A percentile compares a stretch with the other conserved stretches of the same genome.
These are phyloP conservation scores for Camponotus floridanus DNA, from an alignment of 1,140 invertebrate genomes.

Conservation along the genomic window DNA sequence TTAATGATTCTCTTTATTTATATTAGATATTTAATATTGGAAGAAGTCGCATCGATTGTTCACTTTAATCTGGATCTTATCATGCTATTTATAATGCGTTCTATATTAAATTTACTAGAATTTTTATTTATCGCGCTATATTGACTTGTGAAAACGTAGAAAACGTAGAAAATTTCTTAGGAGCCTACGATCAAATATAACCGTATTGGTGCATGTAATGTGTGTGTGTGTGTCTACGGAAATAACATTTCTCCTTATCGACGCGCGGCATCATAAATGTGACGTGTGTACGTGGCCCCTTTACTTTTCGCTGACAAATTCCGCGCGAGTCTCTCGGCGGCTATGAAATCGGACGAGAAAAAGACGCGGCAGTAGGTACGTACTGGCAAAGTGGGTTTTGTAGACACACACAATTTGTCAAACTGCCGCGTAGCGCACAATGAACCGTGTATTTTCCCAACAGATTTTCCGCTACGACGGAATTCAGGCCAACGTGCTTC, in stretches of 20 bases:
- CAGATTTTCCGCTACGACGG: slow-evolving; percentile 72
- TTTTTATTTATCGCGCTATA: slow-evolving; percentile 17
- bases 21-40: neutral
- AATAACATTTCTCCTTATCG: slow-evolving; percentile 49
- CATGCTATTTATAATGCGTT: neutral
- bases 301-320: slow-evolving; percentile 61
- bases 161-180: slow-evolving; percentile 35
- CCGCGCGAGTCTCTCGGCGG: slow-evolving; percentile 39
- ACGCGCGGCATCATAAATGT: slow-evolving; percentile 22
- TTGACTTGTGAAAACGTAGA: slow-evolving; percentile 8
- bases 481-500: slow-evolving; percentile 71
- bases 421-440: slow-evolving; percentile 66
- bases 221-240: neutral
- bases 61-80: neutral
- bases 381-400: slow-evolving; percentile 64
- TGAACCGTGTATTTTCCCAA: slow-evolving; percentile 78
- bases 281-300: slow-evolving; percentile 7
- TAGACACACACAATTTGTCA: slow-evolving; percentile 76
- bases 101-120: neutral
- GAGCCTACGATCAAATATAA: slow-evolving; percentile 7
- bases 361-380: slow-evolving; percentile 38
- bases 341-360: slow-evolving; percentile 40
- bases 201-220: neutral
- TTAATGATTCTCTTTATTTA: neutral
- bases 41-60: neutral